Conservation (phyloP, 2,888 invertebrate genomes). For the Pyrrhosoma nymphula region DNA sequence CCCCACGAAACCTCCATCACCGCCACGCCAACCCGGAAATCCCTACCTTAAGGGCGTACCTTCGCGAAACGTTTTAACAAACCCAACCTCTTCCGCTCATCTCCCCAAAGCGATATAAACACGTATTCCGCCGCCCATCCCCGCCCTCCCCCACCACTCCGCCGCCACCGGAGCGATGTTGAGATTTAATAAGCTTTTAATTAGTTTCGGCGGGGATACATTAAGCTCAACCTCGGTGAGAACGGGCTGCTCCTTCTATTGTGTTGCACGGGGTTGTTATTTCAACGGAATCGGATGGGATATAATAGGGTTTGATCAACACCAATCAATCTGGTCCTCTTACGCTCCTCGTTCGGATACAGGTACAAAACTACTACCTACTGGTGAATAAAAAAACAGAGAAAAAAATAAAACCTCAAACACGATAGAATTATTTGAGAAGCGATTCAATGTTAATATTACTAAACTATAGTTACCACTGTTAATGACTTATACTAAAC, state of each 20-base stretch:
- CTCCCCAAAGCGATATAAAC: slow-evolving; percentile 9
- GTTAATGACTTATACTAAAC: too few species aligned
- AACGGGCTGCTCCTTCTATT: not conserved
- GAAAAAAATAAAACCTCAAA: too few species aligned
- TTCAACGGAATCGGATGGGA: not conserved
- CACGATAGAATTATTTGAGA: too few species aligned
- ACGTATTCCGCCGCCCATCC: not conserved
- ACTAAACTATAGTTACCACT: too few species aligned
- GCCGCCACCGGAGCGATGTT: slow-evolving; percentile 19
- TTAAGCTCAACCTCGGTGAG: not conserved
- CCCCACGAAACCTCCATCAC: not conserved
- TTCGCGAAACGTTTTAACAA: not conserved
- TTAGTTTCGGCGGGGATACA: slow-evolving; percentile 45
- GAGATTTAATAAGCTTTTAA: slow-evolving; percentile 66
- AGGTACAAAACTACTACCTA: too few species aligned
- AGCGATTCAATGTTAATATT: too few species aligned
- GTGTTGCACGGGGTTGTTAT: not conserved
- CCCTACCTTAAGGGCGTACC: slow-evolving; percentile 5
- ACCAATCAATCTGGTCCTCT: not conserved
- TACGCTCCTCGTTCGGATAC: not conserved
- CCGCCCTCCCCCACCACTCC: not conserved
- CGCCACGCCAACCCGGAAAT: not conserved
- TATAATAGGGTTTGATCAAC: not conserved
- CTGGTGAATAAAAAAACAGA: too few species aligned
- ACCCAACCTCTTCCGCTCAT: not conserved